These are phyloP conservation scores for Volucella zonaria DNA, from an alignment of 2,888 invertebrate species.

Conservation along the genomic window DNA sequence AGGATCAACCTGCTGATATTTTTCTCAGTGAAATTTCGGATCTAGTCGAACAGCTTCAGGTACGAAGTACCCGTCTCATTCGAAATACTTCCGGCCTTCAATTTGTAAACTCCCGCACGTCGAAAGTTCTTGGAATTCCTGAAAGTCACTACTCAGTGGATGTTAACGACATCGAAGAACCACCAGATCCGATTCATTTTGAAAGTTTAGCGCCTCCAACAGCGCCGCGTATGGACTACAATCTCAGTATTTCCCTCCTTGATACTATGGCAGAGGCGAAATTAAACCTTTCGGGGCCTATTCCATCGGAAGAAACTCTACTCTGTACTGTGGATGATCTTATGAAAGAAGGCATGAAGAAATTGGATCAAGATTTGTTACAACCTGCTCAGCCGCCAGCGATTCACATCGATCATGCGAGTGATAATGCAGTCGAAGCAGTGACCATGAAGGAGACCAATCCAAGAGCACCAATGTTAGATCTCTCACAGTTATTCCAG, in stretches of 20 bases:
- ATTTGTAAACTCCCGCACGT: constrained; percentile 79
- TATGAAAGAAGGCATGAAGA: constrained; percentile 77
- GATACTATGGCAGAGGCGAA: constrained; percentile 81
- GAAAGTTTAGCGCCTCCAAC: constrained; percentile 74
- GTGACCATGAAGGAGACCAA: too few species aligned
- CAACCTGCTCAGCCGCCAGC: too few species aligned
- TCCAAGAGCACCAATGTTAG: too few species aligned
- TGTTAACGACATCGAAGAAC: constrained; percentile 79
- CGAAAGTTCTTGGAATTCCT: constrained; percentile 81
- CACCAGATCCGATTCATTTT: constrained; percentile 78
- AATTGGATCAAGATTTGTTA: too few species aligned
- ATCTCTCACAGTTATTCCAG: too few species aligned
- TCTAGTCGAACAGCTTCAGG: constrained; percentile 80
- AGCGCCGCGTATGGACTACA: constrained; percentile 78
- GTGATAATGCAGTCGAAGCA: too few species aligned
- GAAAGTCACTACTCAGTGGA: constrained; percentile 82
- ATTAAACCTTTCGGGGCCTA: constrained; percentile 80
- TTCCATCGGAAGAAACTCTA: constrained; percentile 81
- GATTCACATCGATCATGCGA: too few species aligned
- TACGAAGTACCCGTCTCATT: constrained; percentile 80
- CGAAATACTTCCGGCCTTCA: constrained; percentile 81
- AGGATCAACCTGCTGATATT: constrained; percentile 80
- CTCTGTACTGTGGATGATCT: constrained; percentile 81
- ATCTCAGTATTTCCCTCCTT: constrained; percentile 81
- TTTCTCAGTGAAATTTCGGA: constrained; percentile 81